These are phyloP conservation scores for Coturnix japonica DNA, from an alignment of 2,113 vertebrate genomes.

Conservation along the genomic window DNA sequence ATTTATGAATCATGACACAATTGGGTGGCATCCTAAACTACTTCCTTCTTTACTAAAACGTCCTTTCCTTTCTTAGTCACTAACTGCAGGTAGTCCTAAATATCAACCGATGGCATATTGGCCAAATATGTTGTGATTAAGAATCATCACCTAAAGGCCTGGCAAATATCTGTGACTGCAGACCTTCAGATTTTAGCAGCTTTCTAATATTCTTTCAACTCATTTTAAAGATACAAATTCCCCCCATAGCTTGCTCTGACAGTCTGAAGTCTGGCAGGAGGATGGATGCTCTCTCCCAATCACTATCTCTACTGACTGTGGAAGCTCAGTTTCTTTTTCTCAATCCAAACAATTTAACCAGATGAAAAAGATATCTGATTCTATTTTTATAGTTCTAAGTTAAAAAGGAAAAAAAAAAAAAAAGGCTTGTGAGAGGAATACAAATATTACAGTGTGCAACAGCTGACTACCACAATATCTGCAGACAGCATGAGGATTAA, in stretches of 20 bases:
- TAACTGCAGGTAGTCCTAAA: not conserved
- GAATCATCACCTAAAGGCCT: not conserved
- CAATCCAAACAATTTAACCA: not conserved
- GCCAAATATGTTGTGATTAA: not conserved
- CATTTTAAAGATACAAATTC: not conserved
- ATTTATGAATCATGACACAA: not conserved
- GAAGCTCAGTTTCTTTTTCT: not conserved
- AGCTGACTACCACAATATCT: not conserved
- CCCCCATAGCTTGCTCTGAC: not conserved
- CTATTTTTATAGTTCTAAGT: not conserved
- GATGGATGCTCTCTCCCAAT: not conserved
- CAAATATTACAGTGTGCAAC: not conserved
- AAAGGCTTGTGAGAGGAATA: not conserved
- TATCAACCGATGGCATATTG: not conserved
- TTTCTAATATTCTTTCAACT: not conserved
- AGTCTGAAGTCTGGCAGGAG: not conserved
- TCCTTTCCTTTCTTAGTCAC: not conserved
- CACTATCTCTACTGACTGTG: not conserved
- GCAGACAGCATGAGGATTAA: not conserved
- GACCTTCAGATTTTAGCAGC: not conserved
- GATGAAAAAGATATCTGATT: not conserved
- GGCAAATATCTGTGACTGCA: not conserved
- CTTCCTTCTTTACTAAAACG: not conserved
- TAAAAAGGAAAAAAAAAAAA: not conserved
- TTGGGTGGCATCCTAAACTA: not conserved